Percentiles rank a stretch among this genome's conserved stretches.
Evolutionary conservation across 2,113 vertebrate species (phyloP).

Genomic region (Sciurus niger): DNA sequence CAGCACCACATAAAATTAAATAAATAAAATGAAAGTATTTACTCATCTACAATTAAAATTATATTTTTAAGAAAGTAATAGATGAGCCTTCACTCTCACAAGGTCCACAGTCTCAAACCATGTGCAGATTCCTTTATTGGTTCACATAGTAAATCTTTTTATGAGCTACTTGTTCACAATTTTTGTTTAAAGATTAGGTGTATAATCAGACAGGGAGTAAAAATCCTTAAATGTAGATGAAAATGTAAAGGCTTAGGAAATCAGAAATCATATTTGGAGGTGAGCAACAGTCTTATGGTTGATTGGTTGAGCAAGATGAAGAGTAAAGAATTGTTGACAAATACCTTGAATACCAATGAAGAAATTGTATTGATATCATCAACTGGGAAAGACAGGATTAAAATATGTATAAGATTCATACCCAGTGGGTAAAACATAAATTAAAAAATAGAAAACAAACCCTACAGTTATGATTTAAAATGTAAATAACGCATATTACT

Average conservation of each 20-base stretch:
- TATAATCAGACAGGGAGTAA: neutral
- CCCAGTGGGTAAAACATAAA: neutral
- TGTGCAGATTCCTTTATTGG: neutral
- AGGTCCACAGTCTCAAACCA: neutral
- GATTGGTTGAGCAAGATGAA: neutral
- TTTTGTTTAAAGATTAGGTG: neutral
- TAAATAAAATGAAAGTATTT: too few species aligned
- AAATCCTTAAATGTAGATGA: neutral
- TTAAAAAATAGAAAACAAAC: neutral
- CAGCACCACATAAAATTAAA: too few species aligned
- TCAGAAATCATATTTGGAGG: neutral
- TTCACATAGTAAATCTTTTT: neutral
- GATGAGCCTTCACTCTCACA: neutral
- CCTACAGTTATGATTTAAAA: neutral
- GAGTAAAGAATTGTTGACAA: neutral
- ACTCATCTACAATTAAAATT: too few species aligned
- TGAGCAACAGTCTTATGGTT: neutral
- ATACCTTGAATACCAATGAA: neutral
- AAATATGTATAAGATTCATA: neutral
- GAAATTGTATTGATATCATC: neutral
- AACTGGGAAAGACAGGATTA: neutral
- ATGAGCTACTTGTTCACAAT: neutral
- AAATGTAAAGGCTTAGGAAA: neutral
- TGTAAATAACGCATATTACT: neutral
- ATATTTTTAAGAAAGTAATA: too few species aligned